Percentiles rank a stretch among this genome's conserved stretches.
These are phyloP conservation scores for Lamellibrachia luymesi DNA, from an alignment of 1,140 invertebrate genomes.

Conservation along the genomic window DNA sequence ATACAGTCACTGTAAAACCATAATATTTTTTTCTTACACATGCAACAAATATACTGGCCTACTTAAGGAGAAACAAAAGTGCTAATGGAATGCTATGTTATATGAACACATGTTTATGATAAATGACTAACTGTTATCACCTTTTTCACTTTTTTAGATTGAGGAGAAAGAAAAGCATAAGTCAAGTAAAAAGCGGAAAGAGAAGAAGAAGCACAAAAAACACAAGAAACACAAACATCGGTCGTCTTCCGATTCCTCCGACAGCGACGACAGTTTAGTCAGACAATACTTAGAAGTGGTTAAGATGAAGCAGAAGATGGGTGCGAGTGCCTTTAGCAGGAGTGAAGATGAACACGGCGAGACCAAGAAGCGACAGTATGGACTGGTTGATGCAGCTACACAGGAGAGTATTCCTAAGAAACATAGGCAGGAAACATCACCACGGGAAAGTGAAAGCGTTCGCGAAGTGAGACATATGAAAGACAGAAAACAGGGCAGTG, in stretches of 20 bases:
- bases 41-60: too few species aligned
- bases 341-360: conserved; percentile 13
- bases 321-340: conserved; percentile 18
- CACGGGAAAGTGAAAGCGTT: background rate
- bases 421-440: too few species aligned
- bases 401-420: background rate
- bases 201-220: conserved; percentile 39
- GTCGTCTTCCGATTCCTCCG: conserved; percentile 23
- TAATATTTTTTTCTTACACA: too few species aligned
- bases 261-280: conserved; percentile 38
- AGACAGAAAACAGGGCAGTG: background rate
- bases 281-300: conserved; percentile 43
- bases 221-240: conserved; percentile 28
- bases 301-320: conserved; percentile 26
- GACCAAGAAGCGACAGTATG: background rate
- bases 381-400: conserved; percentile 15
- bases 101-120: too few species aligned
- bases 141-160: conserved; percentile 10
- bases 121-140: background rate
- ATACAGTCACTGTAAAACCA: too few species aligned
- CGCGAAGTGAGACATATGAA: background rate
- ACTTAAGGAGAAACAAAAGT: too few species aligned
- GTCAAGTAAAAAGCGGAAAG: conserved; percentile 26
- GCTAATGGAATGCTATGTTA: too few species aligned
- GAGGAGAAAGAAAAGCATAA: conserved; percentile 18